Base-by-base conservation (phyloP, 2,113 vertebrate genomes). In the Anseranas semipalmata region DNA sequence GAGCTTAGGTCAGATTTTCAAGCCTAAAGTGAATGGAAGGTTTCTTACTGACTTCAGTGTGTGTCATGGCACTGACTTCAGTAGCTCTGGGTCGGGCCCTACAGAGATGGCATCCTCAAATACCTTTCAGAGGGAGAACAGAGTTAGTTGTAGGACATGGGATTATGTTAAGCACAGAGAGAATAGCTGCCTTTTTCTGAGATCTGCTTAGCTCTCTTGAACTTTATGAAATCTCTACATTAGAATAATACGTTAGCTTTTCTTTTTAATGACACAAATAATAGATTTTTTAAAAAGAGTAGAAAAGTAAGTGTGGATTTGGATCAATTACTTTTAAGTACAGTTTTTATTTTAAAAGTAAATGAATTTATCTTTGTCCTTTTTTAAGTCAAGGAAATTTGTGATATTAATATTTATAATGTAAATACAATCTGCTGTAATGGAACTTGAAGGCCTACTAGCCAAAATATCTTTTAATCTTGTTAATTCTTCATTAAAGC, bases 401-500 rank as follows among this genome's bases (percentile, higher is more conserved):
- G 37, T 8, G n/a, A 50, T 22, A 20, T 45, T 77, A 83, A 37
- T 12, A 32, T 73, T 62, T 39, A n/a, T 60, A 55, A 66, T 67
- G 27, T 48, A 76, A 73, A 88, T 79, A 62, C 56, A 85, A 62
- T 71, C 12, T 62, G 66, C 48, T 72, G 9, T 77, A 58, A 24
- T 58, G 55, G 56, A 85, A 71, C 30, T 74, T 67, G 55, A 83
- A 94, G 41, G 28, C 78, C 21, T 86, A 3, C 9, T 62, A 73
- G 50, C 66, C 55, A 46, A 20, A 70, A 15, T 67, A 10, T 55
- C 35, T 91, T 93, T 86, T 91, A 45, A 59, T 74, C n/a, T 86
- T 91, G 25, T 71, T 82, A 66, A 33, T 83, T 89, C 32, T 79
- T 91, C 52, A 60, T 74, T 93, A 56, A 80, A 90, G 45, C 7